phyloP scores from a whole-genome alignment of 2,888 invertebrate species.

The Spialia ferax region DNA sequence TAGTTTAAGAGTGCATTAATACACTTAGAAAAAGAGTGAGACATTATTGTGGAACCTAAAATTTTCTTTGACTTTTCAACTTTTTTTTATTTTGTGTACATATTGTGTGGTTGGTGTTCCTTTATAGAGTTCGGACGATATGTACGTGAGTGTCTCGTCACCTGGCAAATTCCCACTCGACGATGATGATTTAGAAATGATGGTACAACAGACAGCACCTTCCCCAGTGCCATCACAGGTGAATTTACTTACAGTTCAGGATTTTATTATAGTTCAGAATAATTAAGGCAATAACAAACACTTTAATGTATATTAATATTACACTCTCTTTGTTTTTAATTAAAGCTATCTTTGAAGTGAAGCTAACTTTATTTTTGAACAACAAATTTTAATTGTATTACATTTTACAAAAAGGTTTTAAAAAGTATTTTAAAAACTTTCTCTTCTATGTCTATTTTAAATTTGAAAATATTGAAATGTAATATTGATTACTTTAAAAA shows the following conservation, averaged over 20 bases:
- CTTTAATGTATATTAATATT: not conserved
- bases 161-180: constrained; percentile 82
- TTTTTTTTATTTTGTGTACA: too few species aligned
- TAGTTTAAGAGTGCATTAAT: not conserved
- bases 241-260: constrained; percentile 22
- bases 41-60: not conserved
- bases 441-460: too few species aligned
- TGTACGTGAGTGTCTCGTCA: constrained; percentile 80
- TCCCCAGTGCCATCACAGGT: constrained; percentile 82
- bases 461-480: too few species aligned
- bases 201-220: constrained; percentile 66
- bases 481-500: too few species aligned
- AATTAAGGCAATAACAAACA: too few species aligned
- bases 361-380: not conserved
- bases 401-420: not conserved
- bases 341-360: not conserved
- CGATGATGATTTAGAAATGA: constrained; percentile 71
- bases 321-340: not conserved
- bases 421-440: not conserved
- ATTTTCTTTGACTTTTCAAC: not conserved
- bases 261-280: too few species aligned
- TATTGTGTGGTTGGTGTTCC: constrained; percentile 2
- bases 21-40: not conserved
- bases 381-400: not conserved
- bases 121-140: constrained; percentile 74